Conservation (phyloP, 2,113 vertebrate species). For the Corythaeola cristata region DNA sequence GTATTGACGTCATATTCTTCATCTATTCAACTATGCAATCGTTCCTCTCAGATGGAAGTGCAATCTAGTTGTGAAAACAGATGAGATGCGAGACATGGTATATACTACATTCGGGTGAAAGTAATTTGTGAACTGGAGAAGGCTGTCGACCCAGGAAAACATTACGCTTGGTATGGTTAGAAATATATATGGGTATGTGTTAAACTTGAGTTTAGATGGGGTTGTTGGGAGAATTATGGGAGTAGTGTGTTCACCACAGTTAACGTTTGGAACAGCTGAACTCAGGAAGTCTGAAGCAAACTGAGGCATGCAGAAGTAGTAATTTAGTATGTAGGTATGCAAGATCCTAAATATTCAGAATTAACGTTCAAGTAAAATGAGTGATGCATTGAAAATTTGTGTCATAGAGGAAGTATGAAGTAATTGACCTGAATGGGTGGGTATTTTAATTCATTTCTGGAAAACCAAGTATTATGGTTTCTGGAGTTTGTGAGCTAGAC, state of each 20-base stretch:
- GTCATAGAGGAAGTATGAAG: background rate
- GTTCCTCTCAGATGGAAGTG: background rate
- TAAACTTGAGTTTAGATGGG: background rate
- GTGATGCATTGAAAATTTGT: background rate
- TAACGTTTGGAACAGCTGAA: background rate
- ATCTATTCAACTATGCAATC: background rate
- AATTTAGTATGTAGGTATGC: background rate
- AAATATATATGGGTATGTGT: background rate
- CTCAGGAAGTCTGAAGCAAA: background rate
- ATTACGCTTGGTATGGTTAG: background rate
- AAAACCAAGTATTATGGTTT: background rate
- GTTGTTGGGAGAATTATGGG: background rate
- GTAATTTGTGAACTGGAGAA: background rate
- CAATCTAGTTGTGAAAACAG: background rate
- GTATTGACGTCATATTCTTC: background rate
- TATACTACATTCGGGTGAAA: accelerated
- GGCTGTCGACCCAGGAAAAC: background rate
- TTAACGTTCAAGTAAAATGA: background rate
- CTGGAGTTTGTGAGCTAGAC: background rate
- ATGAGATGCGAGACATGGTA: background rate
- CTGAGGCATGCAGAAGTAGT: background rate
- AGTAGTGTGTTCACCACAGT: background rate
- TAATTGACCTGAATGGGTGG: background rate
- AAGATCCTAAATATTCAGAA: background rate
- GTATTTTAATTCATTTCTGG: background rate